Evolutionary conservation across 2,888 invertebrate species (phyloP).

Genomic region (Oxystoma pomonae): DNA sequence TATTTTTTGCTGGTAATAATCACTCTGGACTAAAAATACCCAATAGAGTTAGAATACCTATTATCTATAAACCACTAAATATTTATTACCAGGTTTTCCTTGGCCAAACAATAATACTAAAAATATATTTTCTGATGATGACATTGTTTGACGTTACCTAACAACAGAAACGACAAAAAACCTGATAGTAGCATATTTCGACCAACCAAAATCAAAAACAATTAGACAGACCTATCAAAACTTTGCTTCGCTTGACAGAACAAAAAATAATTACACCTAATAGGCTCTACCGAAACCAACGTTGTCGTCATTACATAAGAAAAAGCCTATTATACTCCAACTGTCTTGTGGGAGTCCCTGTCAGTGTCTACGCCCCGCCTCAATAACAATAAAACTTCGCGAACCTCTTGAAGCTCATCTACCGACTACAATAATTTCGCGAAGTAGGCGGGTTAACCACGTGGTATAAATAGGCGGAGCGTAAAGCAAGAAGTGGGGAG

Average conservation of each 20-base stretch:
- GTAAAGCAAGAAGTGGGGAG: constrained; percentile 32
- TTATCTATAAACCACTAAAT: too few relatives aligned
- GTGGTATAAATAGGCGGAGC: constrained; percentile 44
- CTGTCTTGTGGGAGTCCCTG: constrained; percentile 43
- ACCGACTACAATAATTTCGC: constrained; percentile 33
- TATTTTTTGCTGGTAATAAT: too few relatives aligned
- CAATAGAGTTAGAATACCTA: too few relatives aligned
- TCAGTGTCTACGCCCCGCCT: constrained; percentile 28
- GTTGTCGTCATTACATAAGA: constrained; percentile 30
- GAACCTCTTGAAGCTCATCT: constrained; percentile 34
- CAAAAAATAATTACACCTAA: constrained; percentile 33
- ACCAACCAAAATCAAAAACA: background rate
- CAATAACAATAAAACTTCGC: constrained; percentile 47
- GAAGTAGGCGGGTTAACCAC: constrained; percentile 44
- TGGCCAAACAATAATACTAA: too few relatives aligned
- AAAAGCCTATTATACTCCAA: constrained; percentile 35
- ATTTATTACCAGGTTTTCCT: too few relatives aligned
- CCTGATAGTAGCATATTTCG: too few relatives aligned
- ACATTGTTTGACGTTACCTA: too few relatives aligned
- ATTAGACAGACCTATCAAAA: background rate
- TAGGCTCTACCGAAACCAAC: constrained; percentile 27
- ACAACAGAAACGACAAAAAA: too few relatives aligned
- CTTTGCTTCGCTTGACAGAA: background rate
- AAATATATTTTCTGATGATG: too few relatives aligned
- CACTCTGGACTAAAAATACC: too few relatives aligned